These are phyloP conservation scores for Lacanobia wlatinum DNA, from an alignment of 2,888 invertebrate genomes.

Conservation along the genomic window DNA sequence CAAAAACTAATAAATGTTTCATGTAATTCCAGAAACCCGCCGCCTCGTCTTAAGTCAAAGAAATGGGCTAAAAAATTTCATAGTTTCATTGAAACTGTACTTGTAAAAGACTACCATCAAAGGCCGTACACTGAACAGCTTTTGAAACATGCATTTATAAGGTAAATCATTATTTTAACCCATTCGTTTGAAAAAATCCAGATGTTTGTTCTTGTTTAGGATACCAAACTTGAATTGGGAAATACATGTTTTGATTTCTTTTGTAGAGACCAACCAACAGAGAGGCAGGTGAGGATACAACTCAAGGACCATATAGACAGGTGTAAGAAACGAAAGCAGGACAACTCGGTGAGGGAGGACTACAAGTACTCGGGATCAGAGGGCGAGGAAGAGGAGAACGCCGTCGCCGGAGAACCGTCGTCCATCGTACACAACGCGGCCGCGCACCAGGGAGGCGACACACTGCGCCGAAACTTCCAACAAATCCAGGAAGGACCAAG, in stretches of 20 bases:
- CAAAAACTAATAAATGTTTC: neutral
- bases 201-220: too few relatives aligned
- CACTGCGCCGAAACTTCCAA: conserved; percentile 98
- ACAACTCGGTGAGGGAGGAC: conserved; percentile 94
- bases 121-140: conserved; percentile 99
- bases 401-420: conserved; percentile 97
- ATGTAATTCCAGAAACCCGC: conserved; percentile 94
- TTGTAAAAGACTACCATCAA: conserved; percentile 99
- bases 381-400: conserved; percentile 98
- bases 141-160: conserved; percentile 98
- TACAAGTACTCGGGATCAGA: conserved; percentile 98
- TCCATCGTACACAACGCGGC: conserved; percentile 97
- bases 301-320: conserved; percentile 99
- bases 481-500: conserved; percentile 96
- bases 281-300: conserved; percentile 99
- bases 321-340: conserved; percentile 98
- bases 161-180: conserved; percentile 71
- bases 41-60: conserved; percentile 99
- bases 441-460: conserved; percentile 96
- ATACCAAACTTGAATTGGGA: neutral
- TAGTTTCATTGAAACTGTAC: conserved; percentile 99
- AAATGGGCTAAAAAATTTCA: conserved; percentile 99
- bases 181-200: neutral
- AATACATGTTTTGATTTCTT: neutral
- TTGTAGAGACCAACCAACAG: conserved; percentile 98